Conservation (phyloP, 1,140 invertebrate genomes). For the Calephelis nemesis region DNA sequence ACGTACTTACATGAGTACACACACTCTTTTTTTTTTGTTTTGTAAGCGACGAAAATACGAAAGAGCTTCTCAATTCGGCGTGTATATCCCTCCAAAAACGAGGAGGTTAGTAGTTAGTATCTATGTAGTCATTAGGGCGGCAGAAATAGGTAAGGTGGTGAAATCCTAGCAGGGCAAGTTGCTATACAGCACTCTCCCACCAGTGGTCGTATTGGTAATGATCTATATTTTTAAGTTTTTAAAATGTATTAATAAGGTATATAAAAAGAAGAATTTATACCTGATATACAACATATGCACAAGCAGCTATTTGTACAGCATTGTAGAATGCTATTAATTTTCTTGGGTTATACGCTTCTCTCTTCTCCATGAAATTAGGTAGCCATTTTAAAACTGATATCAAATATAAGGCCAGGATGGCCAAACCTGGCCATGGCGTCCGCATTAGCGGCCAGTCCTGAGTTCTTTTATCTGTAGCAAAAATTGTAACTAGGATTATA, state of each 20-base stretch:
- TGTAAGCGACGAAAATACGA: too few relatives aligned
- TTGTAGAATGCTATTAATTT: constrained; percentile 88
- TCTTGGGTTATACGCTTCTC: constrained; percentile 86
- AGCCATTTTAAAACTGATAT: constrained; percentile 84
- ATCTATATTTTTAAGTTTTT: too few relatives aligned
- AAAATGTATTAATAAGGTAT: background rate
- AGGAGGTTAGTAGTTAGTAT: too few relatives aligned
- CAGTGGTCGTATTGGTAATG: too few relatives aligned
- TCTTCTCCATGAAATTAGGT: constrained; percentile 86
- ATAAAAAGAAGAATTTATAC: constrained; percentile 66
- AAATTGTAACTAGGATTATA: background rate
- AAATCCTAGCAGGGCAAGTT: too few relatives aligned
- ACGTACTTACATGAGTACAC: too few relatives aligned
- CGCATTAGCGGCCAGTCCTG: constrained; percentile 82
- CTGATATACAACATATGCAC: constrained; percentile 81
- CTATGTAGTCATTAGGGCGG: too few relatives aligned
- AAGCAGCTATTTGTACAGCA: constrained; percentile 84
- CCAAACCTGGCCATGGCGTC: constrained; percentile 79
- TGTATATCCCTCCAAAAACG: too few relatives aligned
- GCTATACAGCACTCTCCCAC: too few relatives aligned
- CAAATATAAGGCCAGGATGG: constrained; percentile 83
- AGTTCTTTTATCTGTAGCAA: constrained; percentile 80
- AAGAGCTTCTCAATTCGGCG: too few relatives aligned
- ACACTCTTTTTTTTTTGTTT: too few relatives aligned
- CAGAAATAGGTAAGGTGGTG: too few relatives aligned